Conservation (phyloP, 2,113 vertebrate species). For the Caloenas nicobarica region DNA sequence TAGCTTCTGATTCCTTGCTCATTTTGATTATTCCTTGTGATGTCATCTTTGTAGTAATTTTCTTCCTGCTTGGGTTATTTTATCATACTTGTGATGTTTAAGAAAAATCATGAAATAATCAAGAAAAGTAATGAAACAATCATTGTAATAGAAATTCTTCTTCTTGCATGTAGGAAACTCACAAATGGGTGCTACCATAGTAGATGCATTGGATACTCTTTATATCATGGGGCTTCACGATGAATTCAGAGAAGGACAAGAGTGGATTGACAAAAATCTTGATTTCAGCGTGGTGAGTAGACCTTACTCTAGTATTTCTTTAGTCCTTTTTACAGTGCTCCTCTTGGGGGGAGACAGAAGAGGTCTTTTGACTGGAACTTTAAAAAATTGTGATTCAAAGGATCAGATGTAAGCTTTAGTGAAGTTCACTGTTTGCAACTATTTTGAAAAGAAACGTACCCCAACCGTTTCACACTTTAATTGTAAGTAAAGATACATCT, state of each 20-base stretch:
- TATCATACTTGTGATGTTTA: neutral
- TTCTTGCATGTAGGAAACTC: slow-evolving; percentile 85
- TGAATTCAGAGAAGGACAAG: slow-evolving; percentile 95
- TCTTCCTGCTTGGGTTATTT: neutral
- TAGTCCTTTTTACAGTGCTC: neutral
- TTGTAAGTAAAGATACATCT: neutral
- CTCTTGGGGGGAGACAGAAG: neutral
- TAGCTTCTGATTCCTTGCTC: neutral
- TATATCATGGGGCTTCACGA: slow-evolving; percentile 97
- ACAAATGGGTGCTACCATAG: slow-evolving; percentile 94
- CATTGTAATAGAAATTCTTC: slow-evolving; percentile 37
- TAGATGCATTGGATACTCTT: slow-evolving; percentile 96
- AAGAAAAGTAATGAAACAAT: neutral
- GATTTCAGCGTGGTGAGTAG: slow-evolving; percentile 93
- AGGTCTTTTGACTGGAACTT: neutral
- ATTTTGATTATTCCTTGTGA: neutral
- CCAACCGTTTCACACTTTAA: neutral
- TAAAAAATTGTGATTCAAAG: neutral
- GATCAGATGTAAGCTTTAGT: neutral
- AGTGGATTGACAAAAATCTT: slow-evolving; percentile 95
- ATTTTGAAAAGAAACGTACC: neutral
- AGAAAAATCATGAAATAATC: neutral
- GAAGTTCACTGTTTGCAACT: neutral
- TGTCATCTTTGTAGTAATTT: neutral
- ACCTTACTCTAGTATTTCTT: neutral